Percentiles rank a stretch among this genome's conserved stretches.
These are phyloP conservation scores for Pygmarrhopalites habei DNA, from an alignment of 1,140 invertebrate genomes.

Conservation along the genomic window DNA sequence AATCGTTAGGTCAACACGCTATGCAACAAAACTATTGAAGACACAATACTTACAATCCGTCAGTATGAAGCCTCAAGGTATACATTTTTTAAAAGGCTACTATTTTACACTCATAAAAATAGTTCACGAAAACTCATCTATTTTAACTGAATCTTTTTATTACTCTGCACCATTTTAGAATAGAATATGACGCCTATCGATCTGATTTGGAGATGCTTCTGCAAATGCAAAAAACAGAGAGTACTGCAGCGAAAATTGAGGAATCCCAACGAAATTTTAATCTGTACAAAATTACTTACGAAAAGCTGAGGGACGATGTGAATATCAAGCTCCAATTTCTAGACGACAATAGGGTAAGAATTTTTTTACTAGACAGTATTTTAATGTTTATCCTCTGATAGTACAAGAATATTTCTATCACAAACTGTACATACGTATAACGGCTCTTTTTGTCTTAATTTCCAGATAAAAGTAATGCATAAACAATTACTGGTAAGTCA, in stretches of 20 bases:
- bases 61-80: slow-evolving; percentile 87
- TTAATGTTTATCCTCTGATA: not conserved
- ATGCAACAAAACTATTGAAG: slow-evolving; percentile 94
- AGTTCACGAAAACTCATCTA: too few relatives aligned
- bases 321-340: slow-evolving; percentile 92
- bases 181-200: slow-evolving; percentile 95
- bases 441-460: slow-evolving; percentile 39
- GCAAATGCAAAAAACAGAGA: slow-evolving; percentile 56
- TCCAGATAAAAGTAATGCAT: slow-evolving; percentile 94
- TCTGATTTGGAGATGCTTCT: slow-evolving; percentile 75
- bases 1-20: slow-evolving; percentile 93
- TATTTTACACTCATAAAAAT: too few relatives aligned
- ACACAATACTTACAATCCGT: slow-evolving; percentile 84
- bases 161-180: slow-evolving; percentile 49
- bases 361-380: not conserved
- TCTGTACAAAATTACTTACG: slow-evolving; percentile 79
- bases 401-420: too few relatives aligned
- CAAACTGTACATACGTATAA: not conserved
- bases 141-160: too few relatives aligned
- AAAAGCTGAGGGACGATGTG: slow-evolving; percentile 82
- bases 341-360: slow-evolving; percentile 85
- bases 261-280: slow-evolving; percentile 75
- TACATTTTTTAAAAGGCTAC: slow-evolving; percentile 12
- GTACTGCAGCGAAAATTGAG: slow-evolving; percentile 56
- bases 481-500: slow-evolving; percentile 87